Base-by-base conservation (phyloP, 2,888 invertebrate species). In the Thyatira batis region DNA sequence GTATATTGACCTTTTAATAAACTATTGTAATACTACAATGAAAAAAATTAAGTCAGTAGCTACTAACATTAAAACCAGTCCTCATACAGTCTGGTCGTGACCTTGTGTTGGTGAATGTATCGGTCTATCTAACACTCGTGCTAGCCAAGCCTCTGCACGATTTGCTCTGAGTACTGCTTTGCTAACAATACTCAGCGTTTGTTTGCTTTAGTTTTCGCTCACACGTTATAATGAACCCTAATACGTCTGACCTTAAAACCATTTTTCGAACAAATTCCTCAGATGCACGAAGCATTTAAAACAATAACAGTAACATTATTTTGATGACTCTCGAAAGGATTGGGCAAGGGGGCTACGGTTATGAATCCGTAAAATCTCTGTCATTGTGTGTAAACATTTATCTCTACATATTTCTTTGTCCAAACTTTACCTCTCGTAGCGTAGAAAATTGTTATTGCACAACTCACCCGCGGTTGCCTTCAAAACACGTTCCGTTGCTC, bases 31-130 rank as follows among this genome's bases (percentile, higher is more conserved):
- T 20, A 10, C 11, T 63, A 66, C 65, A 56, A 59, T 61, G 49
- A 56, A 67, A 65, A n/a, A 70, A 73, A 78, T 78, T 69, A 69
- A 76, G 76, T 77, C 61, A 73, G 78, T 70, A 67, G 70, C 65
- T 58, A 65, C 13, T 28, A 28, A 28, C 56, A 64, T 70, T 61
- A 70, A 69, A 56, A 61, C 46, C 27, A 66, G 61, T 58, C 66
- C 64, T 72, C 71, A 73, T 63, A 74, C 61, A 63, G 71, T 54
- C 68, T 79, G 82, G 61, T 84, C 79, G 76, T 87, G 85, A 87
- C 87, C 87, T 89, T 88, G 76, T 48, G 61, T 55, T 69, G 70
- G 85, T 81, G 83, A 86, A 82, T 71, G 85, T 79, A 69, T 67
- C 62, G 65, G 59, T 57, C 58, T 65, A 59, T 64, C 61, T 60